Conservation (phyloP, 1,140 invertebrate genomes). For the Papilio machaon region DNA sequence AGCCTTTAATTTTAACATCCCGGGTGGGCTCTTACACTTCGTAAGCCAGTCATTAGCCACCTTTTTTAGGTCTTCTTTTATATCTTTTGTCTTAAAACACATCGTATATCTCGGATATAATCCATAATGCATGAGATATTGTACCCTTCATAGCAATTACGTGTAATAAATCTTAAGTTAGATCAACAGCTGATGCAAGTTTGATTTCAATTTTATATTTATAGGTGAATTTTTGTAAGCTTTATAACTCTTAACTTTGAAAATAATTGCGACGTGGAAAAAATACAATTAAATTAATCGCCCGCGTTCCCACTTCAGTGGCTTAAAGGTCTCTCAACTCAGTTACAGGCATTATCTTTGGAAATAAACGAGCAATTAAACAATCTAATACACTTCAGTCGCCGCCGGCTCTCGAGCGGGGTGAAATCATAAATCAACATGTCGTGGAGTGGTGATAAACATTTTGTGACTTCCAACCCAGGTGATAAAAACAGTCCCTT, state of each 20-base stretch:
- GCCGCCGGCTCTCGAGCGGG: conserved; percentile 59
- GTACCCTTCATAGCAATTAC: conserved; percentile 73
- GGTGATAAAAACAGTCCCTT: conserved; percentile 78
- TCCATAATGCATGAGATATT: conserved; percentile 78
- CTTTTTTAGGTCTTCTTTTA: conserved; percentile 67
- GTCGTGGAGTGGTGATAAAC: conserved; percentile 79
- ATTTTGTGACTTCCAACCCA: conserved; percentile 79
- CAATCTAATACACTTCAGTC: conserved; percentile 77
- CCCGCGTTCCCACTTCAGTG: conserved; percentile 61
- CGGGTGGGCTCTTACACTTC: conserved; percentile 74
- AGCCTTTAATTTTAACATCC: conserved; percentile 78
- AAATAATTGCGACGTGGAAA: conserved; percentile 21
- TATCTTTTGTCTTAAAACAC: conserved; percentile 75
- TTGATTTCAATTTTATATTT: conserved; percentile 57
- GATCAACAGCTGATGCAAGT: conserved; percentile 66
- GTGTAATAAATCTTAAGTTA: conserved; percentile 78
- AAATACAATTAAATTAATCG: conserved; percentile 48
- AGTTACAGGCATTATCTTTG: conserved; percentile 69
- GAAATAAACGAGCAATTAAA: conserved; percentile 81
- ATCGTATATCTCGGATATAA: conserved; percentile 71
- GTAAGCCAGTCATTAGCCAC: conserved; percentile 76
- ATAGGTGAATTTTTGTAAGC: conserved; percentile 31
- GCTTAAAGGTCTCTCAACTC: conserved; percentile 60
- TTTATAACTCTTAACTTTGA: conserved; percentile 5
- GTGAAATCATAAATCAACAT: conserved; percentile 81